A percentile compares a stretch with the other conserved stretches of the same genome.
Evolutionary conservation across 2,888 invertebrate genomes (phyloP).

Genomic region (Phortica magna): DNA sequence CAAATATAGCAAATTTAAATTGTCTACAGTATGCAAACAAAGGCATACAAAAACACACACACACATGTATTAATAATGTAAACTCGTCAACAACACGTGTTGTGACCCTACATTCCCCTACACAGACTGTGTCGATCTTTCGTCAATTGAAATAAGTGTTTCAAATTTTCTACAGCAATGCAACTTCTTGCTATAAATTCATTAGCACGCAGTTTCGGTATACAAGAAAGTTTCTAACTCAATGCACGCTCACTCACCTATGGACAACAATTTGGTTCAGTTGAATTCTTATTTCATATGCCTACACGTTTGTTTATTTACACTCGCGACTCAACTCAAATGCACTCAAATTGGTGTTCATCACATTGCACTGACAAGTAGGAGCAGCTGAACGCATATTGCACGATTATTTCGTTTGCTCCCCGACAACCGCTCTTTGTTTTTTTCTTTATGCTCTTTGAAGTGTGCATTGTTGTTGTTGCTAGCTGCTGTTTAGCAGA

Average conservation of each 20-base stretch:
- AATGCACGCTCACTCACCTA: too few species aligned
- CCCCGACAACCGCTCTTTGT: not conserved
- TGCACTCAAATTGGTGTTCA: not conserved
- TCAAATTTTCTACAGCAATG: too few species aligned
- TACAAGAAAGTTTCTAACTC: too few species aligned
- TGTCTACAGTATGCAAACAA: not conserved
- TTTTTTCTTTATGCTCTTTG: not conserved
- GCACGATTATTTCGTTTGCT: not conserved
- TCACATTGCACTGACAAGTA: not conserved
- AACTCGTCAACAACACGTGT: not conserved
- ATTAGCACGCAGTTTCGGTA: too few species aligned
- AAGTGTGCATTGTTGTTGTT: conserved; percentile 48
- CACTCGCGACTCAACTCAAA: not conserved
- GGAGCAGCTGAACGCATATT: not conserved
- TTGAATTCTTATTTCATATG: too few species aligned
- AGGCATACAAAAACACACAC: not conserved
- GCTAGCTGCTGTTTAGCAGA: not conserved
- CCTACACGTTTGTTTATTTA: not conserved
- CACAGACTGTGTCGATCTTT: not conserved
- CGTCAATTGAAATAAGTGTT: not conserved
- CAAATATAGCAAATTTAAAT: not conserved
- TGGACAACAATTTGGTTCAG: too few species aligned
- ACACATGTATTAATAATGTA: not conserved
- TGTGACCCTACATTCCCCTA: not conserved
- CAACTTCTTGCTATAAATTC: too few species aligned